phyloP scores from a whole-genome alignment of 2,888 invertebrate genomes.

The Phengaris alcon region DNA sequence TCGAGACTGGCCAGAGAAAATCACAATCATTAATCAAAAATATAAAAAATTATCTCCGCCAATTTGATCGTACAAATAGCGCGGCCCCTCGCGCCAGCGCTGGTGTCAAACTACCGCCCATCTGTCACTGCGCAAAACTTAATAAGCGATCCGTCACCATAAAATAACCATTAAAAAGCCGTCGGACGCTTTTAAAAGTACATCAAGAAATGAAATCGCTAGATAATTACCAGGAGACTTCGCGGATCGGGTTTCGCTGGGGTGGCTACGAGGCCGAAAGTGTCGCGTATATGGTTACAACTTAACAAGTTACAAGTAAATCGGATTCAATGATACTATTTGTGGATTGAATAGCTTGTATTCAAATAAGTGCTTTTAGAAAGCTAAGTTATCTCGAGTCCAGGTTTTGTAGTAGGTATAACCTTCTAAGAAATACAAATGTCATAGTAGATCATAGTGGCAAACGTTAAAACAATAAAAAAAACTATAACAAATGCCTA shows the following conservation, averaged over 20 bases:
- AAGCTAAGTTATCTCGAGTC: background rate
- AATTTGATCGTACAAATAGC: constrained; percentile 30
- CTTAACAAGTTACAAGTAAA: background rate
- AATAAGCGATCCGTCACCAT: constrained; percentile 79
- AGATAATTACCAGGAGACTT: constrained; percentile 78
- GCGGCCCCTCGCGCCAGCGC: constrained; percentile 68
- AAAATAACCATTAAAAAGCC: constrained; percentile 79
- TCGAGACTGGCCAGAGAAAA: background rate
- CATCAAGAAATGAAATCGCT: constrained; percentile 78
- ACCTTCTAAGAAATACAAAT: no score
- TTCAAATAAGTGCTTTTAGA: background rate
- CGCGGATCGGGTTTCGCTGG: constrained; percentile 66
- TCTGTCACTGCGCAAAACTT: constrained; percentile 76
- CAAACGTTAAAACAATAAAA: no score
- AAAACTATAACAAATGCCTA: no score
- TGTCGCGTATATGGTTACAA: constrained; percentile 30
- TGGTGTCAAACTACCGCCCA: constrained; percentile 77
- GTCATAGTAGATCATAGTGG: background rate
- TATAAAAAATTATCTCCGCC: constrained; percentile 9
- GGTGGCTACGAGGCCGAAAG: constrained; percentile 44
- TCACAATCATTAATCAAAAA: background rate
- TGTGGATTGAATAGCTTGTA: background rate
- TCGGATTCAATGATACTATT: background rate
- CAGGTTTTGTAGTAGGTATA: no score
- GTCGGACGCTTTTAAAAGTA: constrained; percentile 77